These are phyloP conservation scores for Passer montanus DNA, from an alignment of 2,113 vertebrate genomes.

Conservation along the genomic window DNA sequence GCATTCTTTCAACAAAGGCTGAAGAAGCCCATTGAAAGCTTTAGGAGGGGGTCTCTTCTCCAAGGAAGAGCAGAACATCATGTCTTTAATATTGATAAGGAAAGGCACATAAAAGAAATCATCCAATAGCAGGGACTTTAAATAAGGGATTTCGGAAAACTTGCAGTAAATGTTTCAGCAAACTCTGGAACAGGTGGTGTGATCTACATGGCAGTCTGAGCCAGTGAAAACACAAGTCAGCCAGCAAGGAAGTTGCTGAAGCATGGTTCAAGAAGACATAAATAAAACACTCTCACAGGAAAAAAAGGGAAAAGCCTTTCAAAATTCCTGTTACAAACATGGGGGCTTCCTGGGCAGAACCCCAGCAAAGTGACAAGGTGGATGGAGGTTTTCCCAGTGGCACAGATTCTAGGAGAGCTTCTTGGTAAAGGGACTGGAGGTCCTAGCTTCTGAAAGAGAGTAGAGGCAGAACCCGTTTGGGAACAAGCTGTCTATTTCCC, in stretches of 20 bases:
- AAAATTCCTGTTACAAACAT: background rate
- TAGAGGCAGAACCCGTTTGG: background rate
- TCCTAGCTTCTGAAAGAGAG: background rate
- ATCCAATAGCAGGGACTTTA: background rate
- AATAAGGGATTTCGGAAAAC: slow-evolving; percentile 43
- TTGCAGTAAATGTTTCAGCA: slow-evolving; percentile 31
- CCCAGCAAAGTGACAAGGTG: background rate
- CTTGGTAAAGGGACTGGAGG: background rate
- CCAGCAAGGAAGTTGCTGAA: slow-evolving; percentile 35
- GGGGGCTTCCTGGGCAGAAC: slow-evolving; percentile 8
- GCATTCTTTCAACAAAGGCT: slow-evolving; percentile 37
- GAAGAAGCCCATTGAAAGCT: slow-evolving; percentile 33
- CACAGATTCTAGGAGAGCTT: background rate
- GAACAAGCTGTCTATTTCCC: background rate
- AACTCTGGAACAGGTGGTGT: slow-evolving; percentile 54
- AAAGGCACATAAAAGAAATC: slow-evolving; percentile 19
- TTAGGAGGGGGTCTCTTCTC: background rate
- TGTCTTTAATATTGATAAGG: slow-evolving; percentile 50
- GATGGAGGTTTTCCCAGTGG: background rate
- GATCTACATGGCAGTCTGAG: slow-evolving; percentile 39
- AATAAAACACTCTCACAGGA: slow-evolving; percentile 26
- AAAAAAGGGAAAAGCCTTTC: slow-evolving; percentile 8
- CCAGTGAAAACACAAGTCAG: slow-evolving; percentile 63
- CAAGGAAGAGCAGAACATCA: slow-evolving; percentile 7
- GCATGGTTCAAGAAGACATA: slow-evolving; percentile 28